Percentiles rank a stretch among this genome's conserved stretches.
These are phyloP conservation scores for Adelphocoris suturalis DNA, from an alignment of 2,888 invertebrate genomes.

Conservation along the genomic window DNA sequence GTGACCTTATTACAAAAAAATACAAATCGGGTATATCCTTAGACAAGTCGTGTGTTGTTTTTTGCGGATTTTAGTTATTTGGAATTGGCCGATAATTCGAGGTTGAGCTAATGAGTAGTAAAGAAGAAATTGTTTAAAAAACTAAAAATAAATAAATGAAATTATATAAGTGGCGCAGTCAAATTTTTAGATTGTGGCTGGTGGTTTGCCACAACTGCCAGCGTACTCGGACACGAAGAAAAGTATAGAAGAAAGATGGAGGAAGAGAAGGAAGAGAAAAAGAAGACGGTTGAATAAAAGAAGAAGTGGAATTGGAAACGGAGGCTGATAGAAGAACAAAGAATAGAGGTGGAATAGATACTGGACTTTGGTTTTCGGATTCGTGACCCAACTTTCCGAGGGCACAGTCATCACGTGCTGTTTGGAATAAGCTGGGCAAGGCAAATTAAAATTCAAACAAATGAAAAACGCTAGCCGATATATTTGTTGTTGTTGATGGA, in stretches of 20 bases:
- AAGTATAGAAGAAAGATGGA: conserved; percentile 13
- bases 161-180: conserved; percentile 33
- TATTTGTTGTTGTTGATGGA: background rate
- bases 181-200: background rate
- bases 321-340: conserved; percentile 50
- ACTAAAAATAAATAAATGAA: background rate
- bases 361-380: conserved; percentile 28
- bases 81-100: conserved; percentile 28
- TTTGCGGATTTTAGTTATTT: conserved; percentile 51
- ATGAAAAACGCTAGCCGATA: conserved; percentile 55
- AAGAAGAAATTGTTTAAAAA: conserved; percentile 2
- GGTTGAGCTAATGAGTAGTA: background rate
- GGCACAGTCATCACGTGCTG: conserved; percentile 80
- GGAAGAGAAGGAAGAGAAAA: background rate
- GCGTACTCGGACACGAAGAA: conserved; percentile 67
- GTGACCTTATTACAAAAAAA: conserved; percentile 46
- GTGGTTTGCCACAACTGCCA: conserved; percentile 55
- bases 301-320: conserved; percentile 31
- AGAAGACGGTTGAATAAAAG: background rate
- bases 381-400: conserved; percentile 78
- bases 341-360: conserved; percentile 45
- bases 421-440: conserved; percentile 77
- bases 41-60: conserved; percentile 66
- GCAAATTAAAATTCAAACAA: conserved; percentile 72
- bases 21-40: conserved; percentile 9